Evolutionary conservation across 1,140 invertebrate genomes (phyloP).

Genomic region (Subanguina moxae): DNA sequence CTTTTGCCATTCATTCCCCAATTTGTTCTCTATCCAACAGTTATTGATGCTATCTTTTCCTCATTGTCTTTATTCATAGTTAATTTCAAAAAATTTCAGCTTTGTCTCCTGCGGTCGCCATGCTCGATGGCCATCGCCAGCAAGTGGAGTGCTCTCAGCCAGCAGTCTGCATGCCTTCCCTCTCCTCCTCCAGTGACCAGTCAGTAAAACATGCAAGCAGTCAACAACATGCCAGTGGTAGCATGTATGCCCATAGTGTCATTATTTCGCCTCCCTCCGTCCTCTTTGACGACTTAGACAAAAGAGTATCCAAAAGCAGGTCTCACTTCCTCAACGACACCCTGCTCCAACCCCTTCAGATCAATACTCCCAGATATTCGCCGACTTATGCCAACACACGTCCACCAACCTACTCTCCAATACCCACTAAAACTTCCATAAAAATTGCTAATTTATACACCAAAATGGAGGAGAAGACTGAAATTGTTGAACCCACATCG

Average conservation of each 20-base stretch:
- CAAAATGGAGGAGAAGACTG: background rate
- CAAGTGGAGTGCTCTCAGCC: no score
- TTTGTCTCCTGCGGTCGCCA: no score
- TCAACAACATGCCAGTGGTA: no score
- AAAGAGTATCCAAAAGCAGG: constrained; percentile 9
- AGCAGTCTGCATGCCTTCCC: no score
- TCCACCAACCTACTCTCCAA: background rate
- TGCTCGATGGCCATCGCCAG: no score
- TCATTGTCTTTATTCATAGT: no score
- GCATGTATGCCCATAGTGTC: background rate
- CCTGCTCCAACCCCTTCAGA: background rate
- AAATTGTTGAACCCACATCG: background rate
- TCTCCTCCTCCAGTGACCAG: no score
- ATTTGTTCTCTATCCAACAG: no score
- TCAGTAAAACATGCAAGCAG: no score
- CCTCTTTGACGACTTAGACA: constrained; percentile 11
- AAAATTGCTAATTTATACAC: background rate
- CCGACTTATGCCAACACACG: background rate
- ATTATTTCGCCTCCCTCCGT: background rate
- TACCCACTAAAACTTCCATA: constrained; percentile 15
- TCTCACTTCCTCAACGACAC: background rate
- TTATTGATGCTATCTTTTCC: no score
- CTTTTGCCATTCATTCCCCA: no score
- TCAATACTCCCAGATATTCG: background rate
- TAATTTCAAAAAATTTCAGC: no score